A percentile compares a stretch with the other conserved stretches of the same genome.
Evolutionary conservation across 1,140 invertebrate species (phyloP).

Genomic region (Mylabris phalerata): DNA sequence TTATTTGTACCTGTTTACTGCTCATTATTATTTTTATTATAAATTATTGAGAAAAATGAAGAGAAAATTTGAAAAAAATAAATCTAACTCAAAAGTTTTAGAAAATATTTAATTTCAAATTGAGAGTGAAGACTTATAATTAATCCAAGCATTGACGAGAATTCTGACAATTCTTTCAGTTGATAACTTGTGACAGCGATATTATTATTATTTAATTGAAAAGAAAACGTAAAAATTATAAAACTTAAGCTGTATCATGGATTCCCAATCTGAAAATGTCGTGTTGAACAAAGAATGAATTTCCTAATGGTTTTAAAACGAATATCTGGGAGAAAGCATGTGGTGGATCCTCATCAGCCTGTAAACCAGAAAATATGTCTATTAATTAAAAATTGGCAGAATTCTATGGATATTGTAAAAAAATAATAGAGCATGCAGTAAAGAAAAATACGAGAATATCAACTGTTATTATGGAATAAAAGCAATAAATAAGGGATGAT

Average conservation of each 20-base stretch:
- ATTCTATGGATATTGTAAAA: background rate
- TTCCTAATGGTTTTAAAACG: constrained; percentile 76
- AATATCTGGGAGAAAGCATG: constrained; percentile 87
- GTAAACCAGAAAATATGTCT: constrained; percentile 42
- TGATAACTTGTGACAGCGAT: background rate
- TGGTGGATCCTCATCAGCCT: constrained; percentile 90
- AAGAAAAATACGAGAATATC: background rate
- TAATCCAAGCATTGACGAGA: constrained; percentile 22
- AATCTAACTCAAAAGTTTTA: constrained; percentile 11
- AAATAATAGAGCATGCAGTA: background rate
- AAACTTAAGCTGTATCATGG: constrained; percentile 60
- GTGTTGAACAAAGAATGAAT: constrained; percentile 83
- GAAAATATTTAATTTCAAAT: constrained; percentile 27
- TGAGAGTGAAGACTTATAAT: constrained; percentile 1
- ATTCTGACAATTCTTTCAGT: constrained; percentile 5
- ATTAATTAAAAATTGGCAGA: background rate
- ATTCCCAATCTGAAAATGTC: constrained; percentile 89
- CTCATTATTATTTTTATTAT: background rate
- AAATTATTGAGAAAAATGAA: too few species aligned
- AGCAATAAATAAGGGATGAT: background rate
- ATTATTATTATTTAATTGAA: too few species aligned
- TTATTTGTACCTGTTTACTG: constrained; percentile 1
- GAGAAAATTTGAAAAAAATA: background rate
- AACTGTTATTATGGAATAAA: background rate
- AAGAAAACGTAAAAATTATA: background rate